Evolutionary conservation across 2,113 vertebrate species (phyloP).

Genomic region (Austrofundulus limnaeus): DNA sequence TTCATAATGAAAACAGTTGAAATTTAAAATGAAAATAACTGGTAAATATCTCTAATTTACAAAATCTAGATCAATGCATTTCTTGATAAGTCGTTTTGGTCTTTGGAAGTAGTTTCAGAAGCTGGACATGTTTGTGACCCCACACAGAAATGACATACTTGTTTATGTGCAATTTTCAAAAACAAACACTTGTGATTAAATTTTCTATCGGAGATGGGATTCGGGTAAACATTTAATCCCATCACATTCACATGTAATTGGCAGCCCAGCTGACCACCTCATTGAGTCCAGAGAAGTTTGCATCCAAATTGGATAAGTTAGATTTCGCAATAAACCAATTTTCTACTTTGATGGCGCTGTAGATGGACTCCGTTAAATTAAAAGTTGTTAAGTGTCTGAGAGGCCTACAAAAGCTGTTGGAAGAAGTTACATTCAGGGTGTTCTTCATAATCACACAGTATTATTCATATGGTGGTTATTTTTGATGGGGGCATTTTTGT

Average conservation of each 20-base stretch:
- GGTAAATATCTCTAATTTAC: not conserved
- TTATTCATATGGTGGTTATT: too few relatives aligned
- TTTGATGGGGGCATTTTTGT: too few relatives aligned
- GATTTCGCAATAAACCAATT: constrained; percentile 46
- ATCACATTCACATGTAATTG: constrained; percentile 72
- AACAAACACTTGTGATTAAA: constrained; percentile 66
- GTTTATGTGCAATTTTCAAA: constrained; percentile 51
- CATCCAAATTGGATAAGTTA: constrained; percentile 51
- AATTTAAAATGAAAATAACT: not conserved
- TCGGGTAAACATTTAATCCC: constrained; percentile 65
- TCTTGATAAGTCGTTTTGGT: not conserved
- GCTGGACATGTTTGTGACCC: constrained; percentile 1
- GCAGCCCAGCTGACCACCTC: constrained; percentile 54
- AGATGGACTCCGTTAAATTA: constrained; percentile 37
- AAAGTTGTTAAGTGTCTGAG: not conserved
- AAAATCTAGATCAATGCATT: not conserved
- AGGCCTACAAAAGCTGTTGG: too few relatives aligned
- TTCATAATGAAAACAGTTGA: not conserved
- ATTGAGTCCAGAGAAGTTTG: constrained; percentile 48
- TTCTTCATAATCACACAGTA: too few relatives aligned
- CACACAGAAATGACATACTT: constrained; percentile 20
- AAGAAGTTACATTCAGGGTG: too few relatives aligned
- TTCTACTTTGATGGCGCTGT: constrained; percentile 32
- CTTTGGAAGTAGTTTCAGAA: not conserved
- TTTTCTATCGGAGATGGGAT: constrained; percentile 62